These are phyloP conservation scores for Ephydatia muelleri DNA, from an alignment of 37 sponge, comb jelly and placozoan genomes.

Conservation along the genomic window DNA sequence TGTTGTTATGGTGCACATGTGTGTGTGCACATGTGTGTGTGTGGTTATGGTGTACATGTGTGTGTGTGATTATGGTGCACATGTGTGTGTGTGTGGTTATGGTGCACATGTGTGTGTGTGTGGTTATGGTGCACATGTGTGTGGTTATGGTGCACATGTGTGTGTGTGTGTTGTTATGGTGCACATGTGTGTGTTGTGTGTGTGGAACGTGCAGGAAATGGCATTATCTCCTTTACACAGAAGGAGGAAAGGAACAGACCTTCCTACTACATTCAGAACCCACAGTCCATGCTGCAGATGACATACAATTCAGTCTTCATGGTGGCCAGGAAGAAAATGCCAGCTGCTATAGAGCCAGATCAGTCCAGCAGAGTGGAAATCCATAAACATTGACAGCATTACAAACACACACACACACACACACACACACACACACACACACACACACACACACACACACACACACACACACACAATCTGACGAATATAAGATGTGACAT, in stretches of 20 bases:
- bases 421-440: background rate
- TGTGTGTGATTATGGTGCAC: no score
- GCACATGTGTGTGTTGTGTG: no score
- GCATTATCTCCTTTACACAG: conserved; percentile 12
- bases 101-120: no score
- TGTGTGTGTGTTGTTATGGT: no score
- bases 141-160: no score
- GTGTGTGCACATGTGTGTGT: no score
- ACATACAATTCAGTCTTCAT: conserved; percentile 82
- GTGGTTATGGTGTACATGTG: no score
- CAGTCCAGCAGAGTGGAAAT: background rate
- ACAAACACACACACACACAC: background rate
- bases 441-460: background rate
- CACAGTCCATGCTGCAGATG: conserved; percentile 85
- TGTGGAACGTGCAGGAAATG: no score
- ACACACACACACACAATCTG: background rate
- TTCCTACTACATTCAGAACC: conserved; percentile 69
- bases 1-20: no score
- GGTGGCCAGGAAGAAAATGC: conserved; percentile 80
- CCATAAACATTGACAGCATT: background rate
- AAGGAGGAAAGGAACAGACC: conserved; percentile 33
- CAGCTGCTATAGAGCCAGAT: background rate
- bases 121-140: no score
- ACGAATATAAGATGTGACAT: no score
- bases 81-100: no score